Evolutionary conservation across 2,888 invertebrate genomes (phyloP).

Genomic region (Harpalus rubripes): DNA sequence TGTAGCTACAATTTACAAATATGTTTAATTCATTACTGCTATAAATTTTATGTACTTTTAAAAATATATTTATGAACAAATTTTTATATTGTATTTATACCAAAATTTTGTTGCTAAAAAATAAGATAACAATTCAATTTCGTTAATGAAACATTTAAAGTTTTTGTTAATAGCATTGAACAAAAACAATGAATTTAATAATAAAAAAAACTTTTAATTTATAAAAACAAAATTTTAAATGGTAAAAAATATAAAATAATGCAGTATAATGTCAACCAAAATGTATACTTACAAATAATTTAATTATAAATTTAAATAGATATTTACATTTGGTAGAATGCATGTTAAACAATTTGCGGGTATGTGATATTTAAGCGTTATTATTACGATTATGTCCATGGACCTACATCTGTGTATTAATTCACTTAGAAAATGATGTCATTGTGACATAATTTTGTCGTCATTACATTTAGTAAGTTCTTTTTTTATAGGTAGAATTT

Average conservation of each 20-base stretch:
- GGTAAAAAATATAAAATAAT: too few species aligned
- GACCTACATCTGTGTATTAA: constrained; percentile 59
- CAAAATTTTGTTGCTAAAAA: too few species aligned
- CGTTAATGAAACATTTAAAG: too few species aligned
- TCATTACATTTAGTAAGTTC: constrained; percentile 28
- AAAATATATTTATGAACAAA: neutral
- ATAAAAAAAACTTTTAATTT: too few species aligned
- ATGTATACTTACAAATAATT: neutral
- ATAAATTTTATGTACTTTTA: neutral
- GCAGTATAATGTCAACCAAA: too few species aligned
- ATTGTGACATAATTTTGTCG: constrained; percentile 60
- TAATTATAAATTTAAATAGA: neutral
- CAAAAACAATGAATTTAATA: too few species aligned
- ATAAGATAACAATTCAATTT: too few species aligned
- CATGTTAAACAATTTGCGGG: constrained; percentile 39
- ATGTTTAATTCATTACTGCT: neutral
- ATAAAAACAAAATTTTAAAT: neutral
- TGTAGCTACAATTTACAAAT: neutral
- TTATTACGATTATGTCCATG: constrained; percentile 44
- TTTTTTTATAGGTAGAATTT: constrained; percentile 46
- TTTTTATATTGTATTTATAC: too few species aligned
- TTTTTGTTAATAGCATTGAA: too few species aligned
- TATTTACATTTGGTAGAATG: neutral
- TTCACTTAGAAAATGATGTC: constrained; percentile 62
- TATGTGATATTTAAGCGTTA: constrained; percentile 24